phyloP scores from a whole-genome alignment of 1,140 invertebrate genomes.

The Phortica variegata region DNA sequence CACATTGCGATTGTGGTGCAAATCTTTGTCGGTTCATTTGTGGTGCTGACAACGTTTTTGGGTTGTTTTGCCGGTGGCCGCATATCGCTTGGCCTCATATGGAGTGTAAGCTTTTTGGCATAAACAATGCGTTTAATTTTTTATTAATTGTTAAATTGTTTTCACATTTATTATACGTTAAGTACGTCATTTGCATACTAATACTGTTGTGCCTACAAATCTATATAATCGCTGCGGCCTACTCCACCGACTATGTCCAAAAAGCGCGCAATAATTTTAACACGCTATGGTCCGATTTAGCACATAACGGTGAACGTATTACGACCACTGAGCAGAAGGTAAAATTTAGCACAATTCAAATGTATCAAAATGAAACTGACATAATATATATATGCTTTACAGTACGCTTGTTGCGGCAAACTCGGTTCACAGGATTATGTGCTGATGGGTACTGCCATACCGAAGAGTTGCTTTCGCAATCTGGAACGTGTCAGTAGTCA shows the following conservation, averaged over 20 bases:
- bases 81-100: conserved; percentile 38
- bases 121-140: background rate
- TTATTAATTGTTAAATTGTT: background rate
- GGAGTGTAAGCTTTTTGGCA: conserved; percentile 35
- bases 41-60: conserved; percentile 46
- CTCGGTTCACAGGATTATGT: conserved; percentile 36
- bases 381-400: background rate
- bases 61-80: conserved; percentile 43
- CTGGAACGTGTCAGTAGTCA: conserved; percentile 16
- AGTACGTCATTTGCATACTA: conserved; percentile 45
- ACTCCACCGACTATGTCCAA: conserved; percentile 44
- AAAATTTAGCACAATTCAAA: background rate
- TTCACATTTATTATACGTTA: background rate
- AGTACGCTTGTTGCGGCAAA: conserved; percentile 44
- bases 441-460: conserved; percentile 29
- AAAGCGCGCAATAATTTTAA: conserved; percentile 35
- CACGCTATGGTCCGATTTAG: conserved; percentile 33
- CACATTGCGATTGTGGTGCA: conserved; percentile 49
- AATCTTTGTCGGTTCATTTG: conserved; percentile 51
- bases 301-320: conserved; percentile 26
- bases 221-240: conserved; percentile 44
- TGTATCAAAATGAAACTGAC: background rate
- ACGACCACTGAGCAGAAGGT: conserved; percentile 39
- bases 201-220: conserved; percentile 44
- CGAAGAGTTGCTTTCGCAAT: conserved; percentile 32